Evolutionary conservation across 2,113 vertebrate species (phyloP).

Genomic region (Scartelaos histophorus): DNA sequence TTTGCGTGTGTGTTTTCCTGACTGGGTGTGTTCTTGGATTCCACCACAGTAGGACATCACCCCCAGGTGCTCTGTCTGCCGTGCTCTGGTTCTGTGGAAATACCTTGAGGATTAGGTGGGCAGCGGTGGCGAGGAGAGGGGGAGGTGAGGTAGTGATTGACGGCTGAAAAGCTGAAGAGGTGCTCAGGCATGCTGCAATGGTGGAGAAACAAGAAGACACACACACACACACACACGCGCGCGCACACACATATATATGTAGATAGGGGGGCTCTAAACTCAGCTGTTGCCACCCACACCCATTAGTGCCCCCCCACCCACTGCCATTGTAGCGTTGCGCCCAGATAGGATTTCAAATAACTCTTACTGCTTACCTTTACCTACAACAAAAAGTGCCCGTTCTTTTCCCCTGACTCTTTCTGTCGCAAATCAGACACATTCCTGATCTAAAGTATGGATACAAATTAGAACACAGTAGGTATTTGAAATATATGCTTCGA

Average conservation of each 20-base stretch:
- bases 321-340: slow-evolving; percentile 50
- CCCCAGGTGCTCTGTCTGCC: slow-evolving; percentile 68
- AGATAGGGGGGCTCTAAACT: slow-evolving; percentile 41
- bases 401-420: slow-evolving; percentile 16
- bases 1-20: slow-evolving; percentile 70
- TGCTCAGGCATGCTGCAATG: slow-evolving; percentile 76
- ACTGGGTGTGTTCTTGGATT: slow-evolving; percentile 79
- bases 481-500: slow-evolving; percentile 17
- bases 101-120: slow-evolving; percentile 80
- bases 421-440: slow-evolving; percentile 16
- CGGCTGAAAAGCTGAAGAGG: slow-evolving; percentile 73
- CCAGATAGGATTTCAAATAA: slow-evolving; percentile 73
- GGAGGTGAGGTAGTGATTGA: slow-evolving; percentile 72
- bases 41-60: slow-evolving; percentile 76
- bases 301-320: slow-evolving; percentile 57
- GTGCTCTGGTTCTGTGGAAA: slow-evolving; percentile 65
- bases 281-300: slow-evolving; percentile 77
- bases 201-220: slow-evolving; percentile 40
- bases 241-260: slow-evolving; percentile 6
- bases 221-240: slow-evolving; percentile 42
- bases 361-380: slow-evolving; percentile 63
- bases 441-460: slow-evolving; percentile 31
- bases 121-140: slow-evolving; percentile 37
- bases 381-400: slow-evolving; percentile 40
- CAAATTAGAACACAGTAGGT: slow-evolving; percentile 40